Evolutionary conservation across 2,113 vertebrate species (phyloP).

Genomic region (Pangasianodon hypophthalmus): DNA sequence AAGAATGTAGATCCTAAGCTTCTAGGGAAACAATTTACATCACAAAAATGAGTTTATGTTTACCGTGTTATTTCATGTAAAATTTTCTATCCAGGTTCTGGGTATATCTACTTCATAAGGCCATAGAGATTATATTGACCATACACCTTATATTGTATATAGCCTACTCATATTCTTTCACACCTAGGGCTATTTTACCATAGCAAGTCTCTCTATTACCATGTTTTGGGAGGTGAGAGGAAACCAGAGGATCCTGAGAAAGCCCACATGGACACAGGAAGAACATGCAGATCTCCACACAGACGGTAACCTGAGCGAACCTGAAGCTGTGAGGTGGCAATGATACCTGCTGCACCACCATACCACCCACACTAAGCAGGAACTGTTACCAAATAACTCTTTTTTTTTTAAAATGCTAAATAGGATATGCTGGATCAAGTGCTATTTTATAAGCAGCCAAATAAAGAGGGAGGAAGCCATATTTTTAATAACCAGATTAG

Average conservation of each 20-base stretch:
- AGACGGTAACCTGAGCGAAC: neutral
- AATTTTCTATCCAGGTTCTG: neutral
- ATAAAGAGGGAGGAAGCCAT: neutral
- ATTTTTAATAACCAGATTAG: neutral
- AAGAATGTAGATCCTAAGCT: neutral
- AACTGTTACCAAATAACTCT: no score
- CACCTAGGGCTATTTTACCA: neutral
- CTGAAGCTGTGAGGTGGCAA: neutral
- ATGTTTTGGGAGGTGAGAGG: neutral
- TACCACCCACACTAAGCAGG: neutral
- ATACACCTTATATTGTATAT: neutral
- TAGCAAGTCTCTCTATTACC: neutral
- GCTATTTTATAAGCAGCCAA: neutral
- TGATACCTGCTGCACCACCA: neutral
- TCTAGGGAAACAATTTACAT: neutral
- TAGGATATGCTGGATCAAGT: neutral
- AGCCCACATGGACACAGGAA: neutral
- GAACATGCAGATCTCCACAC: neutral
- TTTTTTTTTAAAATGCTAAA: neutral
- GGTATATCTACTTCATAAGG: neutral
- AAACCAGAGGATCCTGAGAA: neutral
- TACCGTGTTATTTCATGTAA: neutral
- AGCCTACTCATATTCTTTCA: neutral
- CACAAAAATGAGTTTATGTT: neutral
- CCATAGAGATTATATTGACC: neutral